Percentiles rank a stretch among this genome's conserved stretches.
phyloP scores from a whole-genome alignment of 2,888 invertebrate species.

The Leptothorax acervorum region DNA sequence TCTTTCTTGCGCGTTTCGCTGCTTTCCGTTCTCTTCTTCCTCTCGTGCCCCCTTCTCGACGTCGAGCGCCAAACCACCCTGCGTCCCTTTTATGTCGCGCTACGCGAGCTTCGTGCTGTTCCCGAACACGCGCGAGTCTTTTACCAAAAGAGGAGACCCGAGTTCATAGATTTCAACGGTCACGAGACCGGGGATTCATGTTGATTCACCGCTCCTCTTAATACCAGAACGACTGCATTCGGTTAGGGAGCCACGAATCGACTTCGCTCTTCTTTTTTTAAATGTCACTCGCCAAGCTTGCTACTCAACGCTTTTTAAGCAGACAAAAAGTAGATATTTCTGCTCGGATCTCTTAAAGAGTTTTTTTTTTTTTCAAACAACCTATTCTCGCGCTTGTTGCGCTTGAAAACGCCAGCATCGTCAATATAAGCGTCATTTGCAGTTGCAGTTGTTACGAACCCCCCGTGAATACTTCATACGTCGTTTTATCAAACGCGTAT shows the following conservation, averaged over 20 bases:
- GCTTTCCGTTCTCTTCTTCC: not conserved
- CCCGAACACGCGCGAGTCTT: conserved; percentile 34
- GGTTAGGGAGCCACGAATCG: not conserved
- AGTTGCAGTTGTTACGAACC: conserved; percentile 28
- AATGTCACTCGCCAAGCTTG: not conserved
- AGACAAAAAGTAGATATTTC: not conserved
- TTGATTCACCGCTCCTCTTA: conserved; percentile 1
- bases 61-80: conserved; percentile 56
- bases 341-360: not conserved
- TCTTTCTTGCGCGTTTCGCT: conserved; percentile 35
- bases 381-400: not conserved
- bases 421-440: conserved; percentile 14
- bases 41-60: conserved; percentile 40
- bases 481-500: conserved; percentile 44
- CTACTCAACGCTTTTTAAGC: not conserved
- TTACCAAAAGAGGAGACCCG: conserved; percentile 49
- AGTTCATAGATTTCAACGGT: conserved; percentile 36
- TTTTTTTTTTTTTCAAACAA: not conserved
- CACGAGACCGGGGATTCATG: not conserved
- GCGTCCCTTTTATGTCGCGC: conserved; percentile 39
- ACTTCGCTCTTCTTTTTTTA: not conserved
- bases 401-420: not conserved
- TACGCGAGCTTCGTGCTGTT: conserved; percentile 20
- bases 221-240: not conserved
- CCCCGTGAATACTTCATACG: conserved; percentile 24